Percentiles rank a stretch among this genome's conserved stretches.
phyloP scores from a whole-genome alignment of 2,797 vertebrate genomes.

The Lagorchestes hirsutus region DNA sequence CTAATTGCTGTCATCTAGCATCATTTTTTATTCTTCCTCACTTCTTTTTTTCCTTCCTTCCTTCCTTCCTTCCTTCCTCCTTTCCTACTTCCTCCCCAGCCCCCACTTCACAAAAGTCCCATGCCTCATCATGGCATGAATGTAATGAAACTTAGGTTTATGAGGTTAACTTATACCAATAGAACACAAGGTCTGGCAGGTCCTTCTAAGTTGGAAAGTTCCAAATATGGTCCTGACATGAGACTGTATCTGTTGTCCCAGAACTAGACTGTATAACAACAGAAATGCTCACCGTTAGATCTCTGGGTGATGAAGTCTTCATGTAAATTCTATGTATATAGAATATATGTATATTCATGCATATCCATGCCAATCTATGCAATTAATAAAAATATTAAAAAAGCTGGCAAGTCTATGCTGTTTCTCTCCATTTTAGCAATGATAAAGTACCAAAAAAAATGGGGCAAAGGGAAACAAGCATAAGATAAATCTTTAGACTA shows the following conservation, averaged over 20 bases:
- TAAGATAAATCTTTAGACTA: neutral
- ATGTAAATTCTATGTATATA: no score
- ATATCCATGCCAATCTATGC: neutral
- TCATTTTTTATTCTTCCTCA: neutral
- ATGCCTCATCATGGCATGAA: no score
- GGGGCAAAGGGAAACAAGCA: neutral
- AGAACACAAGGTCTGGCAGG: neutral
- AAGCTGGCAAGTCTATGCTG: neutral
- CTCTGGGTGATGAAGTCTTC: neutral
- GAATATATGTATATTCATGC: no score
- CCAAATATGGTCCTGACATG: neutral
- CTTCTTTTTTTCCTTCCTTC: no score
- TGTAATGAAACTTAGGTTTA: no score
- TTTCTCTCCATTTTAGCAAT: neutral
- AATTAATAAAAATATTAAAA: neutral
- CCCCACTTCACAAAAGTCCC: no score
- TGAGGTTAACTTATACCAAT: no score
- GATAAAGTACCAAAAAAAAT: neutral
- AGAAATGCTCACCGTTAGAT: neutral
- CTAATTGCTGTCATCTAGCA: neutral
- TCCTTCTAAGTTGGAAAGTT: neutral
- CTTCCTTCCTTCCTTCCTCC: no score
- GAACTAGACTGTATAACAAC: neutral
- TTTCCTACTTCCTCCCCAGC: no score
- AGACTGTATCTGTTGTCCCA: neutral